Base-by-base conservation (phyloP, 2,888 invertebrate species). In the Bhutanitis thaidina region DNA sequence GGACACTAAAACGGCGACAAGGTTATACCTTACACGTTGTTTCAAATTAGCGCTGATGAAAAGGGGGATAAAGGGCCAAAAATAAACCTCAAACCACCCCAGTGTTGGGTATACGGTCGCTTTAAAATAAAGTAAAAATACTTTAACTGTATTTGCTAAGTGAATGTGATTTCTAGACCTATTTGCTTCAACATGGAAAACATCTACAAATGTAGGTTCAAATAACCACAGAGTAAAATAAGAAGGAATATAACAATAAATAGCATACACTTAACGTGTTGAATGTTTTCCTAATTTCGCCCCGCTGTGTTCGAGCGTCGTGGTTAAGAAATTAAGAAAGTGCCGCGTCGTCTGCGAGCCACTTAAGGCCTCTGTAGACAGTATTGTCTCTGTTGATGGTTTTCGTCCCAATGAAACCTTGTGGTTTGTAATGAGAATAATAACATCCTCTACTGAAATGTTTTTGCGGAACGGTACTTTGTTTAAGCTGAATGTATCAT, bases 251-350 rank as follows among this genome's bases (percentile, higher is more conserved):
- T 52, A 57, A 54, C 49, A 48, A 53, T 53, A 54, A 54, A 54
- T 44, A 52, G 39, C 25, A 29, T 37, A 38, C 49, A 43, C 52
- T 54, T 53, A 56, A 41, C 38, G 48, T 44, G 45, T 47, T 52
- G 79, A 85, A 86, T 85, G 87, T 86, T 86, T 85, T 86, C 87
- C 87, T 88, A 88, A 88, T 88, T 87, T 82, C 78, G 77, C 80
- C 86, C 84, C 83, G 79, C 85, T 80, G 87, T 71, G 80, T 78
- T 5, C 41, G 80, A 73, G 76, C 75, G 77, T 75, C 71, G 76
- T 69, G 78, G 81, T 84, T 86, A 82, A 87, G 86, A 85, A 88
- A 89, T 86, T 88, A 88, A 87, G 87, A 86, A 83, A 83, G 83
- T 76, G 77, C 78, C 75, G 74, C 74, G 69, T 76, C 74, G 80